These are phyloP conservation scores for Micromesistius poutassou DNA, from an alignment of 2,797 vertebrate species.

Conservation along the genomic window DNA sequence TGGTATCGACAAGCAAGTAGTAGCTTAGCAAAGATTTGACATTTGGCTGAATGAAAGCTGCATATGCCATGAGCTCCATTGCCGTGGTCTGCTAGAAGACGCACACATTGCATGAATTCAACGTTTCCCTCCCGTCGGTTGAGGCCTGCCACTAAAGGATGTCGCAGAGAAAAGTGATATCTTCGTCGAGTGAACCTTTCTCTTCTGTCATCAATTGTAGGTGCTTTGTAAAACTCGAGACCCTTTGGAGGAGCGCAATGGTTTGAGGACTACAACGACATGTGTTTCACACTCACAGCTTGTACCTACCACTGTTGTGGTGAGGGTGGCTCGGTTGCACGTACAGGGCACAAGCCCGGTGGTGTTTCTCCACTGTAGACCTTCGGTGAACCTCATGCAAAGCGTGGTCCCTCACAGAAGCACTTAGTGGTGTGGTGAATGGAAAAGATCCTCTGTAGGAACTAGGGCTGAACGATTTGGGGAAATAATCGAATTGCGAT, in stretches of 20 bases:
- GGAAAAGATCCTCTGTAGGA: background rate
- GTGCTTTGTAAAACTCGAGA: background rate
- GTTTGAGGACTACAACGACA: constrained; percentile 13
- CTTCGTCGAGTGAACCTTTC: background rate
- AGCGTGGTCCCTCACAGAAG: background rate
- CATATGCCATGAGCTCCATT: background rate
- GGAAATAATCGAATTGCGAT: too few relatives aligned
- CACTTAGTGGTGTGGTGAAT: background rate
- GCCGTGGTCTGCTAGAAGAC: background rate
- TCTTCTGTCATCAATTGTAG: constrained; percentile 13
- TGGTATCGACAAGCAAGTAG: too few relatives aligned
- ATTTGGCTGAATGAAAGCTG: background rate
- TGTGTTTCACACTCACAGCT: background rate
- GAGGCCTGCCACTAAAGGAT: background rate
- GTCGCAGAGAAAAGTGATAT: background rate
- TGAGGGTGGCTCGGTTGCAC: background rate
- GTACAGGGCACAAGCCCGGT: background rate
- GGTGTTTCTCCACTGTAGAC: background rate
- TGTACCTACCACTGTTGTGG: background rate
- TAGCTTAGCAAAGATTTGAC: background rate
- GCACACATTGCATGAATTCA: background rate
- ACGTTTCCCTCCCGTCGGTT: background rate
- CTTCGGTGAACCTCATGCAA: background rate
- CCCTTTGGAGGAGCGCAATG: background rate
- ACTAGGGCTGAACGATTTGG: too few relatives aligned